These are phyloP conservation scores for Jaculus jaculus DNA, from an alignment of 2,113 vertebrate species.

Conservation along the genomic window DNA sequence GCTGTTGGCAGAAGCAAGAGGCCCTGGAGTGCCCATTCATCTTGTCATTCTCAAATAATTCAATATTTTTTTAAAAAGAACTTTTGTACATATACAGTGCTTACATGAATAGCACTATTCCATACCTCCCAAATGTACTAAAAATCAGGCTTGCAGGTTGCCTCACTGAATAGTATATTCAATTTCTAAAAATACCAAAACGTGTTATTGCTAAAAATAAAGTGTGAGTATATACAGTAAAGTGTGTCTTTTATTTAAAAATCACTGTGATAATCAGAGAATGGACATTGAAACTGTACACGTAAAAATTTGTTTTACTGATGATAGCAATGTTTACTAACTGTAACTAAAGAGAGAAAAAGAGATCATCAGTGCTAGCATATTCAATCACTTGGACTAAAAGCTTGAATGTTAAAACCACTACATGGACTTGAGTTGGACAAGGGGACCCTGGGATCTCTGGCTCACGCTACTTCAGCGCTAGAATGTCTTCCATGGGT, in stretches of 20 bases:
- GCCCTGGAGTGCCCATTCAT: too few relatives aligned
- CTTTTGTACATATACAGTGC: not conserved
- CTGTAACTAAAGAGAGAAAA: conserved; percentile 2
- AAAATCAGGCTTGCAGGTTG: not conserved
- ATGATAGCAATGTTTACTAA: not conserved
- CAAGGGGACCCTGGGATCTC: not conserved
- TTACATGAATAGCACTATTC: not conserved
- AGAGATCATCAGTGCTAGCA: not conserved
- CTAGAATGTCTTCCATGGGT: not conserved
- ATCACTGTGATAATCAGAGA: not conserved
- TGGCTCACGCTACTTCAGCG: not conserved
- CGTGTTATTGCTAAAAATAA: not conserved
- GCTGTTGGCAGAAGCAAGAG: too few relatives aligned
- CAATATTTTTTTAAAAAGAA: not conserved
- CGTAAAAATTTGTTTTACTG: not conserved
- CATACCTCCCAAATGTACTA: not conserved
- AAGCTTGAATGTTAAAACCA: conserved; percentile 1
- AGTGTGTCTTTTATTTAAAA: not conserved
- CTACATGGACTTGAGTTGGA: too few relatives aligned
- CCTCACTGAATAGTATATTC: conserved; percentile 4
- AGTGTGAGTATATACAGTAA: not conserved
- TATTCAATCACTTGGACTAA: not conserved
- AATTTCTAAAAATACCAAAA: not conserved
- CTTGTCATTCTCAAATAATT: too few relatives aligned
- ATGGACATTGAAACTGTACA: conserved; percentile 12